Percentiles rank a stretch among this genome's conserved stretches.
Evolutionary conservation across 2,888 invertebrate genomes (phyloP).

Genomic region (Strigamia transsilvanica): DNA sequence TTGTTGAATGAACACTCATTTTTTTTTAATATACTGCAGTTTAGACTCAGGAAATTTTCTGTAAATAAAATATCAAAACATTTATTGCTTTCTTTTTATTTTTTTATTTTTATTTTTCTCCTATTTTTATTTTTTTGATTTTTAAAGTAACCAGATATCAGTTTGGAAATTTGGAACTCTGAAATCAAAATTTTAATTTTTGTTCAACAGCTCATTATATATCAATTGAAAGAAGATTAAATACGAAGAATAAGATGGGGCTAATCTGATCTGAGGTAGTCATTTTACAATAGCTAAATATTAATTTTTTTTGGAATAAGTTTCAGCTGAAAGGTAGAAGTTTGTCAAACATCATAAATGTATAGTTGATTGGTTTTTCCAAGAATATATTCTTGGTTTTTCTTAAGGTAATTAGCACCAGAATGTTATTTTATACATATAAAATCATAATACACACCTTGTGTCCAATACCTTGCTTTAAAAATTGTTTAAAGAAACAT

Average conservation of each 20-base stretch:
- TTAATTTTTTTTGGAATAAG: too few species aligned
- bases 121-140: not conserved
- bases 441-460: not conserved
- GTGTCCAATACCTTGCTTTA: too few species aligned
- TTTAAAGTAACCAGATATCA: not conserved
- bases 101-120: not conserved
- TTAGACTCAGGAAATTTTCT: constrained; percentile 46
- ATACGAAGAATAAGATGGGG: too few species aligned
- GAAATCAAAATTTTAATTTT: constrained; percentile 19
- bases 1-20: constrained; percentile 13
- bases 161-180: constrained; percentile 44
- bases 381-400: not conserved
- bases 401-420: not conserved
- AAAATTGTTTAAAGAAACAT: not conserved
- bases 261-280: too few species aligned
- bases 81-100: not conserved
- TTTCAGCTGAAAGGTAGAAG: not conserved
- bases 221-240: too few species aligned
- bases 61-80: constrained; percentile 31
- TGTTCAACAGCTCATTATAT: not conserved
- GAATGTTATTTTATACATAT: constrained; percentile 1
- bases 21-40: constrained; percentile 25
- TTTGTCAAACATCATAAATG: not conserved
- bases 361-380: not conserved
- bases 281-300: too few species aligned